Evolutionary conservation across 2,113 vertebrate genomes (phyloP).

Genomic region (Telmatochromis sp.): DNA sequence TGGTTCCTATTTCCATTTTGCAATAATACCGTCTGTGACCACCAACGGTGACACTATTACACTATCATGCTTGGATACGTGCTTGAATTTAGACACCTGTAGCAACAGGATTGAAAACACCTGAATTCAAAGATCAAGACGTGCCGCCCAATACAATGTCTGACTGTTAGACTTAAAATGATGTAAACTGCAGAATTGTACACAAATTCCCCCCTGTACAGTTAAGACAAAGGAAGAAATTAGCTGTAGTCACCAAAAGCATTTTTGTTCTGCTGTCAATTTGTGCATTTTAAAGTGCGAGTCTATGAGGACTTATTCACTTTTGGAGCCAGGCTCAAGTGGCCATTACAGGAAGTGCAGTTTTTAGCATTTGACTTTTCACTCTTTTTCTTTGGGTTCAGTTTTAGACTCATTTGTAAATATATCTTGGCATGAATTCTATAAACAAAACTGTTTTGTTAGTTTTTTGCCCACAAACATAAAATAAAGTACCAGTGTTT

Average conservation of each 20-base stretch:
- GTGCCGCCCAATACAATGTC: background rate
- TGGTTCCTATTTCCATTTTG: background rate
- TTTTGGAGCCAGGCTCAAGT: background rate
- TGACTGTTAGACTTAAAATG: background rate
- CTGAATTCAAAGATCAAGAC: background rate
- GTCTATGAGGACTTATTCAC: background rate
- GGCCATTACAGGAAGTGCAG: background rate
- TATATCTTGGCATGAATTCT: background rate
- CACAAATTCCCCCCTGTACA: background rate
- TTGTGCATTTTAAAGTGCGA: background rate
- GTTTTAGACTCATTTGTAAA: background rate
- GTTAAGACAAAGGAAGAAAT: background rate
- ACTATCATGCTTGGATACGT: background rate
- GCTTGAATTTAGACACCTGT: background rate
- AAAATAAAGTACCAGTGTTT: background rate
- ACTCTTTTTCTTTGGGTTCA: background rate
- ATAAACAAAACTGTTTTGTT: background rate
- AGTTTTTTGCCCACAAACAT: background rate
- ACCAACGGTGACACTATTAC: background rate
- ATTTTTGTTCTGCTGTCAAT: background rate
- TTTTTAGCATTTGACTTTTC: background rate
- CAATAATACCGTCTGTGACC: background rate
- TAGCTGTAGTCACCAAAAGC: background rate
- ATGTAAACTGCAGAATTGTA: background rate
- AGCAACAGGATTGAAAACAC: background rate